Percentiles rank a stretch among this genome's conserved stretches.
These are phyloP conservation scores for Haplochromis burtoni DNA, from an alignment of 2,113 vertebrate genomes.

Conservation along the genomic window DNA sequence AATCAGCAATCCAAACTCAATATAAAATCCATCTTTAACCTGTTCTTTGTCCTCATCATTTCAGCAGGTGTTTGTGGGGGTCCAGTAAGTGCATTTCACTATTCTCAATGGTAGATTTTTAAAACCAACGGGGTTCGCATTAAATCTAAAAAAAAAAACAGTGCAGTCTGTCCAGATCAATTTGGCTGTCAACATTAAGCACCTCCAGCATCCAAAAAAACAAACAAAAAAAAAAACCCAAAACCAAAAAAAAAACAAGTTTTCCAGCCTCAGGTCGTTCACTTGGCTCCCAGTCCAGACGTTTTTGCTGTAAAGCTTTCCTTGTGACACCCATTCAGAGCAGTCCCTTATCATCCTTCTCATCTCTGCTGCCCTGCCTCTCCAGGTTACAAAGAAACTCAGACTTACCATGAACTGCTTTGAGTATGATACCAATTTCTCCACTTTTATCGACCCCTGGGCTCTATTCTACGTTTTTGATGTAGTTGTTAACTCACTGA, in stretches of 20 bases:
- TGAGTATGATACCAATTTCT: not conserved
- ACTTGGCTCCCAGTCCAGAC: not conserved
- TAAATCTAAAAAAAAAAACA: not conserved
- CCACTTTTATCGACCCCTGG: not conserved
- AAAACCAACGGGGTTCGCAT: not conserved
- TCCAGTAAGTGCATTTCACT: not conserved
- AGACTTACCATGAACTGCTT: not conserved
- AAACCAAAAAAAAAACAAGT: not conserved
- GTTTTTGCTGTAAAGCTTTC: not conserved
- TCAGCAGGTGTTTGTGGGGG: not conserved
- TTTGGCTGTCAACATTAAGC: not conserved
- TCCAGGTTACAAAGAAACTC: not conserved
- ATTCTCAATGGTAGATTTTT: not conserved
- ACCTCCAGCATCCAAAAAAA: too few species aligned
- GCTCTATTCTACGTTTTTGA: not conserved
- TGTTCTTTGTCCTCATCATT: not conserved
- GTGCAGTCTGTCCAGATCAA: not conserved
- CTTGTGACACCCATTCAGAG: not conserved
- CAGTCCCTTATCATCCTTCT: not conserved
- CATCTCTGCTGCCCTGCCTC: not conserved
- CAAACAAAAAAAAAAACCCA: fast-evolving
- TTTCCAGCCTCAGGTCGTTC: not conserved
- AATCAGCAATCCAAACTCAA: not conserved
- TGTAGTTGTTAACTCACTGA: not conserved
- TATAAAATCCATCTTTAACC: not conserved